These are phyloP conservation scores for Peromyscus eremicus DNA, from an alignment of 2,797 vertebrate genomes.

Conservation along the genomic window DNA sequence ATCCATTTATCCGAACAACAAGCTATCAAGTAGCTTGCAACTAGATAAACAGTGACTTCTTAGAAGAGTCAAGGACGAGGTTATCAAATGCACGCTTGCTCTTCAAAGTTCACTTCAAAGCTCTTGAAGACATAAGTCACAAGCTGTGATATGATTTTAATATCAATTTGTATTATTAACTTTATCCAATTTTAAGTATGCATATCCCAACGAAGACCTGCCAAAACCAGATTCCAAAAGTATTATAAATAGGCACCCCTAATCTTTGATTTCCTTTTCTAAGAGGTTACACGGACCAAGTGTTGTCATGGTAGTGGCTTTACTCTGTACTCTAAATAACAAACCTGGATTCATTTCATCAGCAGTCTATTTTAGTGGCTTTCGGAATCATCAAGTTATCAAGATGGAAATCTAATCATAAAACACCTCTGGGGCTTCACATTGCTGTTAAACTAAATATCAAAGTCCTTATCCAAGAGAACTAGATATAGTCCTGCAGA, in stretches of 20 bases:
- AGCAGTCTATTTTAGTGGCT: background rate
- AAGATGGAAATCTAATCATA: background rate
- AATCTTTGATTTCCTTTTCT: conserved; percentile 10
- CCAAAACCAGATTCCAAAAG: conserved; percentile 26
- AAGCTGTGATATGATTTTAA: conserved; percentile 10
- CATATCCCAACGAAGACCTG: background rate
- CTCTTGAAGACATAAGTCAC: conserved; percentile 1
- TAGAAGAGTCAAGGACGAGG: background rate
- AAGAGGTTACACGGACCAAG: background rate
- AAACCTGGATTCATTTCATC: background rate
- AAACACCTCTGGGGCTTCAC: background rate
- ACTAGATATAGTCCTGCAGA: background rate
- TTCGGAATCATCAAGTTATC: background rate
- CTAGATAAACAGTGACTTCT: conserved; percentile 54
- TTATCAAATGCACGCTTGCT: background rate
- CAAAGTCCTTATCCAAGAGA: background rate
- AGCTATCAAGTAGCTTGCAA: background rate
- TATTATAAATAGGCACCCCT: background rate
- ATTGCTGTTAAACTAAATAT: conserved; percentile 11
- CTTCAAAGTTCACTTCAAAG: conserved; percentile 18
- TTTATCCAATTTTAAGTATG: background rate
- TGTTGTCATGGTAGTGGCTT: background rate
- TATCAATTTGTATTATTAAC: background rate
- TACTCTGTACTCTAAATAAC: background rate
- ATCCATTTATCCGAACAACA: conserved; percentile 37